Percentiles rank a stretch among this genome's conserved stretches.
Conservation (phyloP, 2,888 invertebrate genomes). For the Onthophagus sagittarius region DNA sequence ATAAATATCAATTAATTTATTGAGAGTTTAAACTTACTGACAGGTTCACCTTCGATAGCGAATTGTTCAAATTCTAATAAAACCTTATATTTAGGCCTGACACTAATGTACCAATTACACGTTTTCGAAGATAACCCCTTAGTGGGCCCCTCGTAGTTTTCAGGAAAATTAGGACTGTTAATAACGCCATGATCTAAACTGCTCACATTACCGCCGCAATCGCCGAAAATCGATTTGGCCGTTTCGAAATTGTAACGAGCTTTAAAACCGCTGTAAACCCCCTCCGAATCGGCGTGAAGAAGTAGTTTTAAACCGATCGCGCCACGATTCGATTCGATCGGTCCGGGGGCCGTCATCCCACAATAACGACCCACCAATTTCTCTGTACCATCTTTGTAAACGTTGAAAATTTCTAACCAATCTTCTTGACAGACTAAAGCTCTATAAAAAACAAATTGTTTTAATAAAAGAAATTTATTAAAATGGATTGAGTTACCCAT, state of each 20-base stretch:
- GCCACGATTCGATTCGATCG: conserved; percentile 87
- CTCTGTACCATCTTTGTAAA: conserved; percentile 77
- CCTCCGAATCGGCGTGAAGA: conserved; percentile 81
- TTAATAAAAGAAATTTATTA: background rate
- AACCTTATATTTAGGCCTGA: conserved; percentile 79
- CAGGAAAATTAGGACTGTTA: conserved; percentile 86
- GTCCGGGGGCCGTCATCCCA: conserved; percentile 86
- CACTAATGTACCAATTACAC: conserved; percentile 96
- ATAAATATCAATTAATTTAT: too few species aligned
- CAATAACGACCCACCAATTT: conserved; percentile 90
- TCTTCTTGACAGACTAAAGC: conserved; percentile 81
- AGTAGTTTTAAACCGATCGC: conserved; percentile 84
- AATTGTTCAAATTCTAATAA: conserved; percentile 89
- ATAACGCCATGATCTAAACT: conserved; percentile 78
- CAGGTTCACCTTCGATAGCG: conserved; percentile 89
- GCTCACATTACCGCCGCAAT: conserved; percentile 89
- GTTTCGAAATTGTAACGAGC: conserved; percentile 90
- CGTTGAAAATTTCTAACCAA: conserved; percentile 91
- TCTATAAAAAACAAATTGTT: conserved; percentile 51
- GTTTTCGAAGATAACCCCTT: conserved; percentile 78
- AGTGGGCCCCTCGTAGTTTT: conserved; percentile 81
- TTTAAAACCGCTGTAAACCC: conserved; percentile 93
- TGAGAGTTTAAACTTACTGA: conserved; percentile 66
- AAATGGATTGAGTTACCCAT: conserved; percentile 61
- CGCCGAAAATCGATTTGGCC: conserved; percentile 84